Conservation (phyloP, 2,797 vertebrate species). For the Phataginus tricuspis region DNA sequence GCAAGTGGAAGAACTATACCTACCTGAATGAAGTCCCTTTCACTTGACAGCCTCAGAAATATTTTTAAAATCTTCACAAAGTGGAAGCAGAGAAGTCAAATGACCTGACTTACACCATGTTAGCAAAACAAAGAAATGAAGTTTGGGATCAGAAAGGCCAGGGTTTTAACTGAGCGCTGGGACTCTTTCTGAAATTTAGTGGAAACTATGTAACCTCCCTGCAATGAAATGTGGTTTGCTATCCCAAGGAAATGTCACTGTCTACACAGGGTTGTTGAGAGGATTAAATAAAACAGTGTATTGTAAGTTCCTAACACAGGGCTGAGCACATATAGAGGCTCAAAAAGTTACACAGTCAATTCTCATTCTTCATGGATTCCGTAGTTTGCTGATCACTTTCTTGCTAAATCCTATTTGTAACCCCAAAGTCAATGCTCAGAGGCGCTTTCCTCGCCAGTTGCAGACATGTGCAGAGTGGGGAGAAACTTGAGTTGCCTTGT, state of each 20-base stretch:
- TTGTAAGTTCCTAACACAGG: neutral
- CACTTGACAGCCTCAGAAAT: neutral
- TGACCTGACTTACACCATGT: neutral
- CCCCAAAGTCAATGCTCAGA: neutral
- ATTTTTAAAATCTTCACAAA: constrained; percentile 31
- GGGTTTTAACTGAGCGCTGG: neutral
- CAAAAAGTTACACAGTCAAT: neutral
- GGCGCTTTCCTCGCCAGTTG: neutral
- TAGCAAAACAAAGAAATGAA: neutral
- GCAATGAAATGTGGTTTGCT: neutral
- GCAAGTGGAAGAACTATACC: neutral
- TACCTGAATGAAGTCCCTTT: neutral
- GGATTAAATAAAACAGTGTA: neutral
- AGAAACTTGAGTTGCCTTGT: rapidly evolving
- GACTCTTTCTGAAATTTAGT: neutral
- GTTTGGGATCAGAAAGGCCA: neutral
- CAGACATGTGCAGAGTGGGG: neutral
- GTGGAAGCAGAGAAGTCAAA: neutral
- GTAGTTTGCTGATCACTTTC: neutral
- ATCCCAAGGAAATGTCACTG: neutral
- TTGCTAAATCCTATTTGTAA: neutral
- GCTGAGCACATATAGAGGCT: neutral
- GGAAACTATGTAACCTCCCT: neutral
- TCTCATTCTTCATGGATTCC: neutral
- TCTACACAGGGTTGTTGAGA: neutral